Percentiles rank a stretch among this genome's conserved stretches.
phyloP scores from a whole-genome alignment of 2,888 invertebrate species.

The Megalurothrips usitatus region DNA sequence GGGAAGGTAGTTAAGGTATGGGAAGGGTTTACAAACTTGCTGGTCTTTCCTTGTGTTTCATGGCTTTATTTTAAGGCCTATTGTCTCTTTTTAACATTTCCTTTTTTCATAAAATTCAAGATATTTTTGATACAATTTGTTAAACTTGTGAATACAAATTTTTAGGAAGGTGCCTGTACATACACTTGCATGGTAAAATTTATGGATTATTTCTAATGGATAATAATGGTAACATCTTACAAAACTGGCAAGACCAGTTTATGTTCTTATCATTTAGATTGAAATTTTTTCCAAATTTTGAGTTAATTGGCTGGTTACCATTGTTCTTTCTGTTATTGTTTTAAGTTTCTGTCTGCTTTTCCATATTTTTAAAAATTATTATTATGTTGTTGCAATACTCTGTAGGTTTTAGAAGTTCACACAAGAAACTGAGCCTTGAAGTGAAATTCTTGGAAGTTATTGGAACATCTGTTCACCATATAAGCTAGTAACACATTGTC shows the following conservation, averaged over 20 bases:
- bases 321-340: not conserved
- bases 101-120: conserved; percentile 9
- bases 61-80: not conserved
- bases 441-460: not conserved
- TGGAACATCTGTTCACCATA: not conserved
- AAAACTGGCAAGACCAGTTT: not conserved
- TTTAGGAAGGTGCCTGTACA: not conserved
- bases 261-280: not conserved
- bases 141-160: conserved; percentile 5
- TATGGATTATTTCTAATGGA: not conserved
- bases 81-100: not conserved
- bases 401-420: not conserved
- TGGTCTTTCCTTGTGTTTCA: conserved; percentile 8
- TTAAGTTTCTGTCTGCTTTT: not conserved
- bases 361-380: not conserved
- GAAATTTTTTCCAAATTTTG: not conserved
- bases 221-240: not conserved
- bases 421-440: not conserved
- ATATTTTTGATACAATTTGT: conserved; percentile 25
- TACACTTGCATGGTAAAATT: not conserved
- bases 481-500: not conserved
- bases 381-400: not conserved
- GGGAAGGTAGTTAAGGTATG: not conserved
- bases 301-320: not conserved
- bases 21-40: conserved; percentile 3